These are phyloP conservation scores for Ctenosaura bakeri DNA, from an alignment of 2,797 vertebrate species.

Conservation along the genomic window DNA sequence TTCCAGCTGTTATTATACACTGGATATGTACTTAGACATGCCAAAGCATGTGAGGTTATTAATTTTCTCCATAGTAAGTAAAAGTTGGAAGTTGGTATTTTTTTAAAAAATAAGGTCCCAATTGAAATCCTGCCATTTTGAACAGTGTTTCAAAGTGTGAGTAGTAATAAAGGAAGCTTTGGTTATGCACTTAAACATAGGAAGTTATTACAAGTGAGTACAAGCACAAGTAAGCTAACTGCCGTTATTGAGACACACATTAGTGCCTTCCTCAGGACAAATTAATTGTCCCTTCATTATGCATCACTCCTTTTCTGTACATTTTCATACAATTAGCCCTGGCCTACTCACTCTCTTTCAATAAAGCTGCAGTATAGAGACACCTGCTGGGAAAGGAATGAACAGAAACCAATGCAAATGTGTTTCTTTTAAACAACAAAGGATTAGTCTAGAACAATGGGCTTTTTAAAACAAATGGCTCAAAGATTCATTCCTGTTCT, in stretches of 20 bases:
- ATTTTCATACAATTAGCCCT: constrained; percentile 69
- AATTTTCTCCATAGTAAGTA: background rate
- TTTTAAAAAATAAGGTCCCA: background rate
- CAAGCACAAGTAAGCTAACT: background rate
- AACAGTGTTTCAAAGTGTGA: background rate
- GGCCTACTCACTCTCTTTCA: constrained; percentile 66
- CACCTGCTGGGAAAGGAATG: constrained; percentile 84
- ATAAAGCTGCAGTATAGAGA: constrained; percentile 83
- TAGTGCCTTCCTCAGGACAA: constrained; percentile 1
- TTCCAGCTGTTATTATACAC: constrained; percentile 31
- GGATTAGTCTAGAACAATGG: constrained; percentile 3
- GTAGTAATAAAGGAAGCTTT: constrained; percentile 10
- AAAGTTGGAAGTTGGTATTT: background rate
- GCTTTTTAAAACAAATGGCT: background rate
- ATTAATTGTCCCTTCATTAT: constrained; percentile 52
- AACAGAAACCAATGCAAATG: constrained; percentile 77
- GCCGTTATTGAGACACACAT: background rate
- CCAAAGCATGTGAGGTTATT: background rate
- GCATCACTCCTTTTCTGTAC: constrained; percentile 45
- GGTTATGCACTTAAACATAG: background rate
- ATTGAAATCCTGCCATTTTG: constrained; percentile 22
- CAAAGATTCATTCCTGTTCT: constrained; percentile 16
- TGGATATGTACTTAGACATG: constrained; percentile 11
- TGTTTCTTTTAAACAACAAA: constrained; percentile 50
- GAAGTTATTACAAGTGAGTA: background rate